Base-by-base conservation (phyloP, 2,113 vertebrate species). In the Dipodomys spectabilis region DNA sequence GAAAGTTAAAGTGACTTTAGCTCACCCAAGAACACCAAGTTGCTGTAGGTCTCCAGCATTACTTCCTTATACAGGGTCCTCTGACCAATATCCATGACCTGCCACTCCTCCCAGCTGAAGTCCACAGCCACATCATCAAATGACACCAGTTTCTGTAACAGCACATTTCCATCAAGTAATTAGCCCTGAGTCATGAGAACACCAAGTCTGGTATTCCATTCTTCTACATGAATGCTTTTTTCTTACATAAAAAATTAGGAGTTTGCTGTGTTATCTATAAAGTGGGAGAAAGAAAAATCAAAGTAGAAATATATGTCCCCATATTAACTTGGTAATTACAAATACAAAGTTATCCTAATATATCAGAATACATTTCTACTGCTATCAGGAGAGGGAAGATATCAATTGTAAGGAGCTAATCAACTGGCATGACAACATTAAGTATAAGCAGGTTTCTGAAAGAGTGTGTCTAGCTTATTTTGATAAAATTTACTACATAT, bases 51-150 rank as follows among this genome's bases (percentile, higher is more conserved):
- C 87, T 80, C 87, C 25, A 80, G 65, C 64, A 69, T 89, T 73
- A 89, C 87, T 6, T 80, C 87, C 75, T 49, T 69, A n/a, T 89
- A 89, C 18, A 89, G 75, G 65, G 75, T 39, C 45, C 65, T 89
- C 64, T 89, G 87, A 71, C 23, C 65, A 39, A 57, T 65, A 9
- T 89, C 75, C 75, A 89, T 44, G 45, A 69, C 75, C 65, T 88
- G 86, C 86, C 86, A 88, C 45, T 88, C 86, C 10, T 88, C 86
- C 86, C 74, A 57, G 74, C 44, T 80, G 75, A 89, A 89, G 45
- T 89, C 64, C 45, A 89, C 87, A 80, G 75, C 75, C 87, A 89
- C 87, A 20, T 89, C 87, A 64, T 89, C 87, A 80, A 89, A 89
- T 57, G 87, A 89, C 65, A 90, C 88, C 35, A 81, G 62, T 7